Evolutionary conservation across 2,113 vertebrate genomes (phyloP), one percentile per base, ranked within the genome.

Genomic region (Petaurus breviceps): DNA sequence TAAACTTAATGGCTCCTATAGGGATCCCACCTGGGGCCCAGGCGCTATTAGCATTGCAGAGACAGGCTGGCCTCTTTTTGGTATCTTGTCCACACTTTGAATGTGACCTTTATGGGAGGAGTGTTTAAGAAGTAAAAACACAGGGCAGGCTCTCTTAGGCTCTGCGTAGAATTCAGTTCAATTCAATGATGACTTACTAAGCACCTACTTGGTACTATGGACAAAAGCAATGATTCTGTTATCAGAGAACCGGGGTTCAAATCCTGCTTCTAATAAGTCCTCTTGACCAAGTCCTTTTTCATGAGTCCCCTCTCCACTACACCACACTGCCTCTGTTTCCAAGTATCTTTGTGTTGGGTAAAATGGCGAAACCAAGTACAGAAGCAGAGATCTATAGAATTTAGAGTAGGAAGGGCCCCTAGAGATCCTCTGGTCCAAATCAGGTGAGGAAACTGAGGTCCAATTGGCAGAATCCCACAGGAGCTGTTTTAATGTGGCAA

Each of bases 211-310:
- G 68, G 6, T 43, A n/a, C 28, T 92, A 94, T 51, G 43, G 1
- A 52, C 43, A 84, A 93, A 37, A 94, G n/a, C 84, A 47, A 12
- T 8, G 61, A 89, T 47, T 96, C 19, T 50, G 55, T 91, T 89
- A 95, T 92, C 77, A 0, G 37, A 25, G 94, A 92, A 90, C 84
- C 90, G 46, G 25, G 92, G 90, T 54, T 68, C 25, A 90, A 89
- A 53, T 90, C 92, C 50, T 91, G 50, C 19, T 8, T 46, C 47
- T n/a, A n/a, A n/a, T n/a, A n/a, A 93, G 93, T 53, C 43, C 50
- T 90, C 95, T 84, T 49, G 1, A 19, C 25, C 37, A 31, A 43
- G 51, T 51, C 10, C 51, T 89, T 14, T 11, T 93, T 77, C n/a
- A 47, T 1, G 46, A 37, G 7, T 19, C 24, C n/a, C 53, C 84